Percentiles rank a stretch among this genome's conserved stretches.
Evolutionary conservation across 2,888 invertebrate genomes (phyloP).

Genomic region (Eupithecia abbreviata): DNA sequence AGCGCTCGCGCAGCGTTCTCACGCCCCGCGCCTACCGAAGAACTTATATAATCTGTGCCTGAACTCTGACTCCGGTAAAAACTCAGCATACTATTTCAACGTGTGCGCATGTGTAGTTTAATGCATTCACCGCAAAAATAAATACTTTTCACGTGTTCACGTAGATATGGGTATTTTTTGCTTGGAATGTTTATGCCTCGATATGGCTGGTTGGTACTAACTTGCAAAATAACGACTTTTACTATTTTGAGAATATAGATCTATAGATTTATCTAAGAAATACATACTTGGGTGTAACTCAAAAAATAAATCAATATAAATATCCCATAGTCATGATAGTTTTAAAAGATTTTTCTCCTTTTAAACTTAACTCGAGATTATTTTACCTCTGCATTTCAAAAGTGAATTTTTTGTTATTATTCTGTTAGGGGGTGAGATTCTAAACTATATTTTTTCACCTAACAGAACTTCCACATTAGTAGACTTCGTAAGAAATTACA

Average conservation of each 20-base stretch:
- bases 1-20: slow-evolving; percentile 64
- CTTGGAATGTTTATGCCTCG: background rate
- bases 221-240: background rate
- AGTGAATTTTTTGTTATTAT: background rate
- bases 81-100: slow-evolving; percentile 59
- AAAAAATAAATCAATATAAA: background rate
- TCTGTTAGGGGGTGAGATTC: background rate
- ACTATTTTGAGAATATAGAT: background rate
- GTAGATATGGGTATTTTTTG: background rate
- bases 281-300: background rate
- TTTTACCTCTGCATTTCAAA: background rate
- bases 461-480: background rate
- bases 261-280: background rate
- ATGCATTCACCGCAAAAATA: slow-evolving; percentile 25
- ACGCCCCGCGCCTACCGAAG: slow-evolving; percentile 55
- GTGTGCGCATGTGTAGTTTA: slow-evolving; percentile 37
- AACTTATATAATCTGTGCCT: slow-evolving; percentile 26
- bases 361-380: background rate
- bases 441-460: background rate
- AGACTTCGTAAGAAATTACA: background rate
- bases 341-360: background rate
- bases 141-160: slow-evolving; percentile 10
- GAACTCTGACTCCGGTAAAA: slow-evolving; percentile 72
- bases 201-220: background rate
- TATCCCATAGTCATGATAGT: background rate